Percentiles rank a stretch among this genome's conserved stretches.
These are phyloP conservation scores for Solenodon paradoxus DNA, from an alignment of 2,113 vertebrate species.

Conservation along the genomic window DNA sequence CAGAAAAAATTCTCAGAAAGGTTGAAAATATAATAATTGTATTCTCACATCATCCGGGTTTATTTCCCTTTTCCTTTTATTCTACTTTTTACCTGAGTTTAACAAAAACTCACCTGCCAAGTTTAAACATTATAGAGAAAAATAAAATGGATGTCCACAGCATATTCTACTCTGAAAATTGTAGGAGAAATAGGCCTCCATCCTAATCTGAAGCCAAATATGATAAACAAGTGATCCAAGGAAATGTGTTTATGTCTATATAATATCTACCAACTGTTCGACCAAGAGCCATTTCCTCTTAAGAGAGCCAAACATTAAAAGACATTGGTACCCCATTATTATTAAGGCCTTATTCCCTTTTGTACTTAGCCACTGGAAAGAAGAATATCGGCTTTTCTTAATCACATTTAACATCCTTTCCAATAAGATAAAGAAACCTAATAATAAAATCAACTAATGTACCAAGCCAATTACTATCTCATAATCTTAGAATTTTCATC, in stretches of 20 bases:
- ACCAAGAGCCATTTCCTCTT: neutral
- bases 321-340: neutral
- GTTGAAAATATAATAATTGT: neutral
- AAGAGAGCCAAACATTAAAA: neutral
- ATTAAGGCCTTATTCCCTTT: neutral
- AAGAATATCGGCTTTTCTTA: constrained; percentile 13
- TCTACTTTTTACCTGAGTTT: neutral
- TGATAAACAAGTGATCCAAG: neutral
- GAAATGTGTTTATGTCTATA: neutral
- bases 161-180: constrained; percentile 16
- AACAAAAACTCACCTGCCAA: neutral
- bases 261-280: neutral
- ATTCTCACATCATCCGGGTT: neutral
- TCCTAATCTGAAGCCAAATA: constrained; percentile 5
- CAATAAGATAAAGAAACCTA: neutral
- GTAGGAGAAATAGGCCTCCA: constrained; percentile 15
- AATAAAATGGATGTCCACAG: constrained; percentile 6
- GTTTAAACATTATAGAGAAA: neutral
- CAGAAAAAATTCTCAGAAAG: neutral
- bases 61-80: constrained; percentile 8
- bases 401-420: constrained; percentile 35
- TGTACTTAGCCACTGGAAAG: neutral
- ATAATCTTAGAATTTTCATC: constrained; percentile 10
- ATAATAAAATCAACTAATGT: neutral
- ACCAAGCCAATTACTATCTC: neutral